Evolutionary conservation across 2,797 vertebrate genomes (phyloP), one percentile per base, ranked within the genome.

Genomic region (Enteromius thamalakanensis): DNA sequence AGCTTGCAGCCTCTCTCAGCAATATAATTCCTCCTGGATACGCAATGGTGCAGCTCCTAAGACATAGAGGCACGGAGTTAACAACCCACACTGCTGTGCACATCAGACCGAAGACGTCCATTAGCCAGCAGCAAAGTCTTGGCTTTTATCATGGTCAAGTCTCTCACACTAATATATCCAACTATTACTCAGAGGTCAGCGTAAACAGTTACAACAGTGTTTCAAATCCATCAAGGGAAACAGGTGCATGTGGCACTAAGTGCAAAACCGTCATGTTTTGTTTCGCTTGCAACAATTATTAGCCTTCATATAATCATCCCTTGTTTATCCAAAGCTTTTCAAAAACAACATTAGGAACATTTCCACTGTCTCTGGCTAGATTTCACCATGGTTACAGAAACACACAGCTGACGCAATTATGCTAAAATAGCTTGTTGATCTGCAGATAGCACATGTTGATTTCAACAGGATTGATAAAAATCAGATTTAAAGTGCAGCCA

Each of bases 11-110:
- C 97, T 0, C 79, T 89, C 3, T 94, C 93, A 3, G 55, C 76
- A 68, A 93, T 92, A 68, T 95, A 99, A 76, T 93, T 95, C 88
- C 95, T 97, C 19, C 97, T 95, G 19, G 98, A 98, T 9, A 99
- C 96, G 0, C 98, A 99, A 79, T 93, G 92, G 69, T 95, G 96
- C 58, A 94, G 90, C 84, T 98, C 97, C 97, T 99, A 89, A 65
- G 26, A n/a, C 72, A 64, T 32, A 77, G 58, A 83, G 29, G 79
- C 47, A 26, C 3, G 6, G 26, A 76, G 42, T 65, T 68, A 23
- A 81, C 19, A 45, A 74, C 14, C 55, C 19, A 32, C 12, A 72
- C 51, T 17, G 21, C 23, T 23, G n/a, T 51, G n/a, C 19, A 40
- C 42, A 19, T 21, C 23, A 6, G 15, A 76, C 9, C 51, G 3